These are phyloP conservation scores for Drosophila neoperkinsi DNA, from an alignment of 2,888 invertebrate species.

Conservation along the genomic window DNA sequence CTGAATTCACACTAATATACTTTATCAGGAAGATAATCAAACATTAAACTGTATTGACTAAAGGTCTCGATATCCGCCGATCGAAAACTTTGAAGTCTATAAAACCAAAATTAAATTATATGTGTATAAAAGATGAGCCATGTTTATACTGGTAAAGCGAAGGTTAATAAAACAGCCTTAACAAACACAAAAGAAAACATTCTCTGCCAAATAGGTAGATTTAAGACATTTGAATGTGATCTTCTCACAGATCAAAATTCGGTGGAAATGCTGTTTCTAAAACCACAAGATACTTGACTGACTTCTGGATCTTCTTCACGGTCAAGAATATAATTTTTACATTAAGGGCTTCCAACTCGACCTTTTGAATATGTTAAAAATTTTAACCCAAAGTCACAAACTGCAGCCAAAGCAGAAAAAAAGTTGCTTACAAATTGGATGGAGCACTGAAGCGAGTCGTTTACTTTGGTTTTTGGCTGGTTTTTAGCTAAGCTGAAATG, in stretches of 20 bases:
- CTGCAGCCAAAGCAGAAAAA: constrained; percentile 27
- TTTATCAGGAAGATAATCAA: not conserved
- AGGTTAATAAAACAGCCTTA: not conserved
- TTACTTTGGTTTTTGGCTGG: constrained; percentile 19
- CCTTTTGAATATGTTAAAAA: not conserved
- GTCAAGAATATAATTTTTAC: not conserved
- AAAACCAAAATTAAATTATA: not conserved
- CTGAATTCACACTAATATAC: not conserved
- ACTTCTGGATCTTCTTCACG: not conserved
- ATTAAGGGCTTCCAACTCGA: not conserved
- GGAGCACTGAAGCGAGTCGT: constrained; percentile 2
- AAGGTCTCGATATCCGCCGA: not conserved
- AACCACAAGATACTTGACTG: not conserved
- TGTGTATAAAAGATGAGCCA: not conserved
- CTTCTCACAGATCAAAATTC: not conserved
- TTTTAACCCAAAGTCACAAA: constrained; percentile 5
- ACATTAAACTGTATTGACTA: not conserved
- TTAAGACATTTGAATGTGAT: not conserved
- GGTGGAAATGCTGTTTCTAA: not conserved
- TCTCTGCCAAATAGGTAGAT: not conserved
- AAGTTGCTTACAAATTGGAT: constrained; percentile 39
- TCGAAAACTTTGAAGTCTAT: not conserved
- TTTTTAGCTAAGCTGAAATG: constrained; percentile 34
- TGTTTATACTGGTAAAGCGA: not conserved
- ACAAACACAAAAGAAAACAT: not conserved